Conservation (phyloP, 2,797 vertebrate genomes). For the Girardinus metallicus region DNA sequence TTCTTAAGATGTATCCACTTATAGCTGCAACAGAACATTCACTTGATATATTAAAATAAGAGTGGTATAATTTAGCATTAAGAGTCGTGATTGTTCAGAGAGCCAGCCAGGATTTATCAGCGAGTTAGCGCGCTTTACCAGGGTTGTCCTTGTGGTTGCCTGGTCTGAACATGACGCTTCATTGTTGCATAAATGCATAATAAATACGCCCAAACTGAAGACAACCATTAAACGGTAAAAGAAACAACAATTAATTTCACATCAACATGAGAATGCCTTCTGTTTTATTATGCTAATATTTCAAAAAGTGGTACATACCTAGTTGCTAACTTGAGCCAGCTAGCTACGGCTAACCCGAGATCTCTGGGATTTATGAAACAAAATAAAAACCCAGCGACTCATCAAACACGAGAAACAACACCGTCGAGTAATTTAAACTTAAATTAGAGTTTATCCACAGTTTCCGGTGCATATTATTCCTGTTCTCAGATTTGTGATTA, state of each 20-base stretch:
- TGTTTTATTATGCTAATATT: neutral
- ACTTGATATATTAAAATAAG: rapidly evolving
- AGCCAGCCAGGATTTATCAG: constrained; percentile 5
- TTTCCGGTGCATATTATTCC: rapidly evolving
- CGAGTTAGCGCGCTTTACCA: constrained; percentile 57
- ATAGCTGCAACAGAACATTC: neutral
- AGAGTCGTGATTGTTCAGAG: neutral
- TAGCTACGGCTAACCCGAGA: constrained; percentile 39
- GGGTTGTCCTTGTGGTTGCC: constrained; percentile 52
- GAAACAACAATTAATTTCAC: too few relatives aligned
- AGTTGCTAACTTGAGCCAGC: constrained; percentile 25
- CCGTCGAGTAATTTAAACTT: rapidly evolving
- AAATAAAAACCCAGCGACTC: neutral
- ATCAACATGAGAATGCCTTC: neutral
- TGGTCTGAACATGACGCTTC: neutral
- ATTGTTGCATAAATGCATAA: neutral
- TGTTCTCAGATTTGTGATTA: neutral
- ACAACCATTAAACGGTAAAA: rapidly evolving
- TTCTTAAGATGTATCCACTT: neutral
- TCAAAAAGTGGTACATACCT: neutral
- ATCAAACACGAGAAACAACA: rapidly evolving
- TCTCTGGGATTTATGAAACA: constrained; percentile 18
- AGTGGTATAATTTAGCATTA: rapidly evolving
- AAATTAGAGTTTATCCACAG: rapidly evolving
- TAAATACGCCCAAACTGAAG: neutral